Conservation (phyloP, 1,140 invertebrate genomes). For the Trachymyrmex cornetzi region DNA sequence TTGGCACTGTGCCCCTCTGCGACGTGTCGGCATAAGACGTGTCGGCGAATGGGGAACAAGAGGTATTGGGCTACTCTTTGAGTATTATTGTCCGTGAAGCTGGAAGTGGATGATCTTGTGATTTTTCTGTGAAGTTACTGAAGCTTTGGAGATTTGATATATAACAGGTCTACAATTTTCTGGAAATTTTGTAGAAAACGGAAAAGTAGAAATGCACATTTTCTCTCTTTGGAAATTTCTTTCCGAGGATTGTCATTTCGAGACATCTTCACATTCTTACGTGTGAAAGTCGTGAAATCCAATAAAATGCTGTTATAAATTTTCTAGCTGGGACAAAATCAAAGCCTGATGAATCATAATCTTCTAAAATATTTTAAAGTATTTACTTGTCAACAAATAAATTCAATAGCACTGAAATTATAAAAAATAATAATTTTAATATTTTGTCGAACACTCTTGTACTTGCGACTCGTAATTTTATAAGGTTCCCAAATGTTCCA, state of each 20-base stretch:
- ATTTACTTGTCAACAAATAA: not conserved
- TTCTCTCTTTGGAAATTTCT: conserved; percentile 14
- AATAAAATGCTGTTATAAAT: conserved; percentile 18
- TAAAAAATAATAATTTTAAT: not conserved
- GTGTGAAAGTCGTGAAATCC: not conserved
- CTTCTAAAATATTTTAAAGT: not conserved
- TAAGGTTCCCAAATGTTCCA: conserved; percentile 15
- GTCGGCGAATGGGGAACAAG: conserved; percentile 18
- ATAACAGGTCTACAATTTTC: not conserved
- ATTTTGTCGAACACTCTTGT: not conserved
- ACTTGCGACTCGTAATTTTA: not conserved
- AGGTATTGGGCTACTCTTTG: not conserved
- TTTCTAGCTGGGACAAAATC: not conserved
- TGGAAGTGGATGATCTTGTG: not conserved
- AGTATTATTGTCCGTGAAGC: not conserved
- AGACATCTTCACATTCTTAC: conserved; percentile 1
- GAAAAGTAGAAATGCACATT: not conserved
- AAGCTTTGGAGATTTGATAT: not conserved
- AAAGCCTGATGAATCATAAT: not conserved
- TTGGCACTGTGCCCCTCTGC: not conserved
- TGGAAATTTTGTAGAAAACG: not conserved
- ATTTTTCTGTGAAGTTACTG: not conserved
- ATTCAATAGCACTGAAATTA: not conserved
- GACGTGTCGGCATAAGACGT: not conserved
- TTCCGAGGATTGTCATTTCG: not conserved